These are phyloP conservation scores for Deroplatys truncata DNA, from an alignment of 2,888 invertebrate species.

Conservation along the genomic window DNA sequence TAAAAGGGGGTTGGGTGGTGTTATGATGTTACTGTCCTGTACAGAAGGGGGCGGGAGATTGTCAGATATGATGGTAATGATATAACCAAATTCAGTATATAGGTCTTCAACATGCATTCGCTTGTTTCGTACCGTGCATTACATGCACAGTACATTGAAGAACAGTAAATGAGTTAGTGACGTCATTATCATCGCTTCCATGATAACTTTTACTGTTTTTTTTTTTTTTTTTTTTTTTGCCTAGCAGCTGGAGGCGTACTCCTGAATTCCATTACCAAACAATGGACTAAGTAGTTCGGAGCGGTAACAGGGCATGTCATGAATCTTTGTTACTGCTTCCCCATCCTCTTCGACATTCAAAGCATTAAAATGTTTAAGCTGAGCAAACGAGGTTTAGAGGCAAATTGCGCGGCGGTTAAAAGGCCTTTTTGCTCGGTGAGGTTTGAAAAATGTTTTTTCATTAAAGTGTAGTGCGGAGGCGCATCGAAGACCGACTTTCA, in stretches of 20 bases:
- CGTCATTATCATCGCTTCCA: neutral
- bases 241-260: neutral
- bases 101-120: neutral
- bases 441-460: neutral
- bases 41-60: neutral
- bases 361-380: neutral
- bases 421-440: neutral
- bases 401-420: neutral
- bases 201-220: neutral
- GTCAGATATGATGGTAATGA: slow-evolving; percentile 7
- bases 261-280: neutral
- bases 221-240: neutral
- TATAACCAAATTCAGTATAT: slow-evolving; percentile 4
- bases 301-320: neutral
- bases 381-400: neutral
- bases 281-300: neutral
- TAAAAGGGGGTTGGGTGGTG: neutral
- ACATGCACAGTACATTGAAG: neutral
- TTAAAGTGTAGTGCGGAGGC: neutral
- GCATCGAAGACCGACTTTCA: neutral
- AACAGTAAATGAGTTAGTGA: slow-evolving; percentile 10
- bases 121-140: neutral
- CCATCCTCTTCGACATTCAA: neutral
- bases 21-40: neutral
- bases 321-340: neutral